These are phyloP conservation scores for Gymnosoma rotundatum DNA, from an alignment of 2,888 invertebrate genomes.

Conservation along the genomic window DNA sequence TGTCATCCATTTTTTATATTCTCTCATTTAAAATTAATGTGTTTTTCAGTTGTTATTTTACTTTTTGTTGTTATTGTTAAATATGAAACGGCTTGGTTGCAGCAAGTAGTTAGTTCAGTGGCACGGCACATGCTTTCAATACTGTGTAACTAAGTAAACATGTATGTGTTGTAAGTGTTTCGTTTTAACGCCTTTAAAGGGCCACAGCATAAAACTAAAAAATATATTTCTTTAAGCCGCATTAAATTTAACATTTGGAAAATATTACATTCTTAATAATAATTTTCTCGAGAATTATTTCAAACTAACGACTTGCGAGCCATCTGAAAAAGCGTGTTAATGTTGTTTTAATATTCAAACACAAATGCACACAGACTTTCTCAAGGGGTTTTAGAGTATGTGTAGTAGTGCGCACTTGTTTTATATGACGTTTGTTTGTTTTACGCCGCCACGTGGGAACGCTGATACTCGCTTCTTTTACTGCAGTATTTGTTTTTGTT, in stretches of 20 bases:
- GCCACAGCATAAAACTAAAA: too few relatives aligned
- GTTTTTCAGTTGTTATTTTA: slow-evolving; percentile 2
- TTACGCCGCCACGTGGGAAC: slow-evolving; percentile 25
- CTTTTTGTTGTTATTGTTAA: neutral
- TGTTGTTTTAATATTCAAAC: neutral
- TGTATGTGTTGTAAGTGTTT: neutral
- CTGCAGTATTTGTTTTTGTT: neutral
- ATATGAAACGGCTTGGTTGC: slow-evolving; percentile 11
- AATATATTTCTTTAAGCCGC: too few relatives aligned
- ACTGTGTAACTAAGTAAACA: neutral
- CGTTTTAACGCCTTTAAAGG: neutral
- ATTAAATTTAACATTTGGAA: too few relatives aligned
- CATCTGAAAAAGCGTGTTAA: neutral
- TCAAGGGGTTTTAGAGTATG: neutral
- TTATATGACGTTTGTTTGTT: slow-evolving; percentile 1
- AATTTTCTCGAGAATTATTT: too few relatives aligned
- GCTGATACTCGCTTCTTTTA: slow-evolving; percentile 9
- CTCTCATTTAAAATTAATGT: slow-evolving; percentile 37
- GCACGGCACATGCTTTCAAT: slow-evolving; percentile 14
- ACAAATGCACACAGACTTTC: neutral
- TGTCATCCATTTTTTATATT: slow-evolving; percentile 12
- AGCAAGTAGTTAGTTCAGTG: neutral
- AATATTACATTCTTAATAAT: too few relatives aligned
- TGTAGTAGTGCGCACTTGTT: neutral
- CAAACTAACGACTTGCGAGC: too few relatives aligned